phyloP scores from a whole-genome alignment of 1,140 invertebrate genomes.

The Drosophila kohkoa region DNA sequence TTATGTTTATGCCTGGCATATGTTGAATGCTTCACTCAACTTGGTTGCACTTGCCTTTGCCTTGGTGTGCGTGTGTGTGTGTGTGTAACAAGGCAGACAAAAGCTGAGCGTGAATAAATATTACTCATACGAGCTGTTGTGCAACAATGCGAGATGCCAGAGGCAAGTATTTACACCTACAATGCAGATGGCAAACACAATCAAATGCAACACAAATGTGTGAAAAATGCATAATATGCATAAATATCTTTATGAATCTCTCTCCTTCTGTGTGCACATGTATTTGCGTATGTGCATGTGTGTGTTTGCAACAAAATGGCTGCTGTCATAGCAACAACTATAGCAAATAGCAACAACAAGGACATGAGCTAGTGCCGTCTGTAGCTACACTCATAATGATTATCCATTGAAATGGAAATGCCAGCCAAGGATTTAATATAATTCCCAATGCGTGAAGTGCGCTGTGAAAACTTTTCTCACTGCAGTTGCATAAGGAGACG shows the following conservation, averaged over 20 bases:
- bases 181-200: constrained; percentile 57
- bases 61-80: constrained; percentile 7
- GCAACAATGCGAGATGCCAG: constrained; percentile 74
- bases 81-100: constrained; percentile 66
- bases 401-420: constrained; percentile 84
- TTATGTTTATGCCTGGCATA: constrained; percentile 81
- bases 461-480: constrained; percentile 65
- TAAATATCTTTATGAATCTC: constrained; percentile 39
- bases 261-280: constrained; percentile 6
- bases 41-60: constrained; percentile 24
- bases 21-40: constrained; percentile 69
- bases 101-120: constrained; percentile 79
- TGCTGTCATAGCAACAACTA: constrained; percentile 58
- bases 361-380: constrained; percentile 41
- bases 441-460: constrained; percentile 74
- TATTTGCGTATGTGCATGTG: constrained; percentile 6
- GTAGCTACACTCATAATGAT: constrained; percentile 79
- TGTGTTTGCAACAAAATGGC: constrained; percentile 58
- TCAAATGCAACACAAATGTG: constrained; percentile 75
- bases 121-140: constrained; percentile 75
- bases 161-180: constrained; percentile 80
- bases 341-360: constrained; percentile 44
- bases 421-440: constrained; percentile 81
- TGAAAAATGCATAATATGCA: constrained; percentile 79
- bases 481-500: constrained; percentile 36